Percentiles rank a stretch among this genome's conserved stretches.
phyloP scores from a whole-genome alignment of 2,113 vertebrate species.

The Ageneiosus marmoratus region DNA sequence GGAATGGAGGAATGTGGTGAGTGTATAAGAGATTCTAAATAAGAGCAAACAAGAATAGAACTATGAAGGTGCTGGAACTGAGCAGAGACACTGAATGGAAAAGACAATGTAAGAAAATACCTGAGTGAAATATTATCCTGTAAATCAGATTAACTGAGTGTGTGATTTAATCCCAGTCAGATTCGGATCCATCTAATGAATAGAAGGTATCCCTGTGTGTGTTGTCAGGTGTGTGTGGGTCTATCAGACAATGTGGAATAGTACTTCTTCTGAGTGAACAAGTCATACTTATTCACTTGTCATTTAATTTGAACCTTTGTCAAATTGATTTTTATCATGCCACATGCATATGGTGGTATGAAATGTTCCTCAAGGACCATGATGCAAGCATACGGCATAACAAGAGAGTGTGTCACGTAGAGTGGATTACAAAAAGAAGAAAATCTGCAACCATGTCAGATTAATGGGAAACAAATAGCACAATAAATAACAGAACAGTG shows the following conservation, averaged over 20 bases:
- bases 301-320: background rate
- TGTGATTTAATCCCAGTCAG: background rate
- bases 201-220: background rate
- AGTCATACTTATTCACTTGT: background rate
- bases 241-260: background rate
- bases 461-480: background rate
- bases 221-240: background rate
- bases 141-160: background rate
- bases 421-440: background rate
- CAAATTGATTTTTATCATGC: background rate
- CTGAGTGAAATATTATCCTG: constrained; percentile 5
- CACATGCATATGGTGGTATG: background rate
- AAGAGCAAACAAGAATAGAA: background rate
- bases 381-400: background rate
- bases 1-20: background rate
- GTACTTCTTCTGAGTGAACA: background rate
- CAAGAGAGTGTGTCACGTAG: background rate
- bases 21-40: background rate
- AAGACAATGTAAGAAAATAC: background rate
- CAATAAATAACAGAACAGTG: background rate
- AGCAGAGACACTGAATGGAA: background rate
- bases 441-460: background rate
- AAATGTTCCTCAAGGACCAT: background rate
- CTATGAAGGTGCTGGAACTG: background rate
- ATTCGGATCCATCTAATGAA: background rate